Conservation (phyloP, 2,797 vertebrate genomes). For the Crenuchus spilurus region DNA sequence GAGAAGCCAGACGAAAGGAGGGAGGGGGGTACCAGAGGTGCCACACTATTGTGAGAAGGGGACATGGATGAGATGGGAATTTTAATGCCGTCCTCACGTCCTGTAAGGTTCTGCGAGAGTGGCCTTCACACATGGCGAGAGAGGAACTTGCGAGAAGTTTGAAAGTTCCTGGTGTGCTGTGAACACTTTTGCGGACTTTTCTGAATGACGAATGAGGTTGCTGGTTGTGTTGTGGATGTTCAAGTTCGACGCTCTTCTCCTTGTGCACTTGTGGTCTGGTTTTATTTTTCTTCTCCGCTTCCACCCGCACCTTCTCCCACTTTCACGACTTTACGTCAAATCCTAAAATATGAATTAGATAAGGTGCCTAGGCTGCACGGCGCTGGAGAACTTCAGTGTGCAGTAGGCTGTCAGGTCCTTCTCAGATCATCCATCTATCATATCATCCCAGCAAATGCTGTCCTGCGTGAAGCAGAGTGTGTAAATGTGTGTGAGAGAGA, state of each 20-base stretch:
- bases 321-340: too few relatives aligned
- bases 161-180: conserved; percentile 62
- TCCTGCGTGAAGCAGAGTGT: conserved; percentile 46
- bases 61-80: conserved; percentile 64
- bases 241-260: too few relatives aligned
- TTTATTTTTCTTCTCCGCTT: too few relatives aligned
- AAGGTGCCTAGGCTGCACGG: too few relatives aligned
- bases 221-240: too few relatives aligned
- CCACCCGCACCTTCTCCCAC: too few relatives aligned
- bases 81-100: conserved; percentile 63
- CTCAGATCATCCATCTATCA: neutral
- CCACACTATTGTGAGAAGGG: conserved; percentile 13
- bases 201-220: too few relatives aligned
- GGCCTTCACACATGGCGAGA: conserved; percentile 43
- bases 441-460: neutral
- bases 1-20: neutral
- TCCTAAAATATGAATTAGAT: too few relatives aligned
- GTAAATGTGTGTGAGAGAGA: conserved; percentile 34
- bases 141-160: conserved; percentile 55
- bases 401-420: neutral
- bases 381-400: too few relatives aligned
- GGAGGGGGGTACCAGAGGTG: conserved; percentile 35
- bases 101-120: conserved; percentile 76
- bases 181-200: too few relatives aligned
- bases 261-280: too few relatives aligned